Percentiles rank a stretch among this genome's conserved stretches.
Conservation (phyloP, 1,140 invertebrate species). For the Micrasema minimum region DNA sequence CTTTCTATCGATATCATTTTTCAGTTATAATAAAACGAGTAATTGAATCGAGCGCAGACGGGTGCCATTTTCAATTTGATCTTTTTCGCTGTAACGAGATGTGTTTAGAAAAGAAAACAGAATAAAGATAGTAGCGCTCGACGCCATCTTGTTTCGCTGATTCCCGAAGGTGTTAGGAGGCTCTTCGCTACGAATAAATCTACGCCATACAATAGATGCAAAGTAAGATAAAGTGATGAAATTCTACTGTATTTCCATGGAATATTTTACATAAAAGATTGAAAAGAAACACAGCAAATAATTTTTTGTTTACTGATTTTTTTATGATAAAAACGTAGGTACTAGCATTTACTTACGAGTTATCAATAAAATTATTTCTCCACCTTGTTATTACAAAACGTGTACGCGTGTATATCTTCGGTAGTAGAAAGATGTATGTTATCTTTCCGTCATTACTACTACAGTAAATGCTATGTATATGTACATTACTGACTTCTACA, state of each 20-base stretch:
- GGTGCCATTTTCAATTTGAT: conserved; percentile 49
- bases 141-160: conserved; percentile 52
- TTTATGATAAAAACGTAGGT: no score
- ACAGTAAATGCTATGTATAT: no score
- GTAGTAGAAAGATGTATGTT: no score
- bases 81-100: conserved; percentile 33
- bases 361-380: no score
- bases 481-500: no score
- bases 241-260: background rate
- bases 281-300: no score
- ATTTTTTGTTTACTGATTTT: no score
- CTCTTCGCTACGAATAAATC: conserved; percentile 51
- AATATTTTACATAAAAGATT: no score
- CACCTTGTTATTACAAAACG: no score
- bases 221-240: conserved; percentile 44
- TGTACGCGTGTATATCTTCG: no score
- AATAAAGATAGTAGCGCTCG: conserved; percentile 35
- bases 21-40: background rate
- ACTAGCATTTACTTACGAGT: no score
- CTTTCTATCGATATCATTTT: background rate
- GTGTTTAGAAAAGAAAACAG: conserved; percentile 51
- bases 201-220: conserved; percentile 47
- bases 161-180: conserved; percentile 52
- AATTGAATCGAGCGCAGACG: conserved; percentile 34
- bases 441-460: no score